Base-by-base conservation (phyloP, 2,888 invertebrate genomes). In the Gymnocheta viridis region DNA sequence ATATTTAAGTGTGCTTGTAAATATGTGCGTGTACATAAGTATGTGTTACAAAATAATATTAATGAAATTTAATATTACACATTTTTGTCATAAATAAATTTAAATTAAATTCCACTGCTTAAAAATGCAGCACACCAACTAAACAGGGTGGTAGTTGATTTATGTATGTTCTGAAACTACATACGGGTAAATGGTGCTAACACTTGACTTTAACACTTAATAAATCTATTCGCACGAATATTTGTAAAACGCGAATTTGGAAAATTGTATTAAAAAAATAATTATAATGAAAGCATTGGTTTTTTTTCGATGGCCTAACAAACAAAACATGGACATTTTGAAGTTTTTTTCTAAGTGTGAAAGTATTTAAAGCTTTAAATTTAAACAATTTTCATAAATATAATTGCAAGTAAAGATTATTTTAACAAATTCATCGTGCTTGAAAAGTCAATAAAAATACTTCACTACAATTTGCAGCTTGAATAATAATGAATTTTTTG, bases 51-150 rank as follows among this genome's bases (percentile, higher is more conserved):
- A 69, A 81, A 81, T 81, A 73, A 81, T 62, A 77, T 77, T 84
- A 84, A 84, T 84, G 84, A 69, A 81, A 81, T 81, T 84, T 84
- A 84, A 84, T 84, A 73, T 84, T 69, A 47, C 49, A 64, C 14
- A 69, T 54, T 69, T 79, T 64, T 69, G 54, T 62, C 74, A 76
- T 76, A 82, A 81, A 69, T 82, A 72, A 72, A 72, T 72, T 79
- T 80, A 80, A 81, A 81, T 81, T 81, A 81, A 81, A 81, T 74
- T 81, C 62, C 69, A 69, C 24, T 49, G 44, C 32, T 69, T 62
- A 19, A 47, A 44, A 66, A 41, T 51, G 19, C 49, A 70, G 4
- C 27, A 47, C 17, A 47, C 22, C 7, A 62, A 70, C 14, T 32
- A 32, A 27, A 7, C 79, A 79, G 70, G n/a, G 70, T 2, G 24